phyloP scores from a whole-genome alignment of 2,888 invertebrate species.

The Dryobotodes eremita region DNA sequence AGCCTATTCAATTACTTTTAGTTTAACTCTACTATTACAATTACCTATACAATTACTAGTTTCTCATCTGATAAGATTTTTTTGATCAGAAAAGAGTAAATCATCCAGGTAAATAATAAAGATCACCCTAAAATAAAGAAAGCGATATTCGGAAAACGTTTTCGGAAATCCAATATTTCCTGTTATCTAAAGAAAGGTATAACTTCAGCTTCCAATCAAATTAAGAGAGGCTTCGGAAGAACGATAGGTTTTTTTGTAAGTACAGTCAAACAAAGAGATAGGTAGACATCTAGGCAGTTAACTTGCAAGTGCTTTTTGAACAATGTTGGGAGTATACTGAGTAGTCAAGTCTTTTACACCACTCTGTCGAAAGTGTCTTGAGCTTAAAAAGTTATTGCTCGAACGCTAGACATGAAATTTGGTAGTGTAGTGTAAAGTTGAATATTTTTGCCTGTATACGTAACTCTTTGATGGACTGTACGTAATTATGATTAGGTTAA shows the following conservation, averaged over 20 bases:
- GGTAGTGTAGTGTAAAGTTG: too few relatives aligned
- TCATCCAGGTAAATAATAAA: conserved; percentile 38
- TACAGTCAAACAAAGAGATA: conserved; percentile 2
- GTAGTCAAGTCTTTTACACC: not conserved
- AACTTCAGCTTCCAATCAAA: conserved; percentile 44
- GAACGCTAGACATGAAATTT: not conserved
- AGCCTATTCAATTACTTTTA: conserved; percentile 19
- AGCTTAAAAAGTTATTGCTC: not conserved
- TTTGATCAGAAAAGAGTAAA: conserved; percentile 24
- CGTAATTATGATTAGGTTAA: conserved; percentile 1
- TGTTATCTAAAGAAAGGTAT: conserved; percentile 42
- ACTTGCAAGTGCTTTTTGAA: not conserved
- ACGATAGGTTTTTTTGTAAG: conserved; percentile 20
- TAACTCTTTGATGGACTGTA: not conserved
- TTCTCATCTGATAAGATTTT: not conserved
- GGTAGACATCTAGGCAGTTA: not conserved
- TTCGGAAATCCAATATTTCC: conserved; percentile 50
- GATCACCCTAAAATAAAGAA: conserved; percentile 25
- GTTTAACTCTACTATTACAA: too few relatives aligned
- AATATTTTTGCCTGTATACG: not conserved
- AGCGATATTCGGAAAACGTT: conserved; percentile 47
- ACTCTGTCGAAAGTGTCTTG: too few relatives aligned
- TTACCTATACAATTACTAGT: too few relatives aligned
- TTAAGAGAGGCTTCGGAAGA: conserved; percentile 24
- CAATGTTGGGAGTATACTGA: not conserved